Evolutionary conservation across 2,888 invertebrate genomes (phyloP), one percentile per base, ranked within the genome.

Genomic region (Parascotia fuliginaria): DNA sequence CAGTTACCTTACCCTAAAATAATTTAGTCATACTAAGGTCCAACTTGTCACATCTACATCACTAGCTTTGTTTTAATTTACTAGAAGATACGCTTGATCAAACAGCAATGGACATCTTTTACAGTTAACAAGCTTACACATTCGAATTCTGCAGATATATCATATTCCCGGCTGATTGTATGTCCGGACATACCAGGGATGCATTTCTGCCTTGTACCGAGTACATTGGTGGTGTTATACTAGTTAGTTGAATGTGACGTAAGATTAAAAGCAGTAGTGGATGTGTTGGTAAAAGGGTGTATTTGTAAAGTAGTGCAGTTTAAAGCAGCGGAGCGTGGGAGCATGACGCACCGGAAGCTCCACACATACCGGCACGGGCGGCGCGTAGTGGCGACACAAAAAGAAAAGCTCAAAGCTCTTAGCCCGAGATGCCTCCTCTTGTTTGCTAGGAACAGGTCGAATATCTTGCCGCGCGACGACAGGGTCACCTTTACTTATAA

Each of bases 171-270:
- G 42, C 19, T 40, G 13, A 51, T 39, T 55, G 45, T 49, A 52
- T 27, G 44, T 63, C 68, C 79, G 79, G 79, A 79, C 56, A 73
- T 80, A 29, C 79, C 79, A 70, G 58, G 58, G 43, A 57, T 66
- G 67, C 67, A 64, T 51, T 53, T 57, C 37, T 60, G 27, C 33
- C 22, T 24, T 57, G 61, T 57, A 43, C 16, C 37, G n/a, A 24
- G n/a, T 40, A 36, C 55, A 60, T 47, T 61, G 48, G 54, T 15
- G 55, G 27, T 43, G 33, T n/a, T n/a, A n/a, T n/a, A 7, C 31
- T 53, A 5, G 22, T 9, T 5, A 38, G 9, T 14, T 33, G 29
- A 14, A 24, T 37, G 13, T 24, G n/a, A 15, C 28, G 34, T 29
- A 12, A n/a, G 15, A 32, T 12, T 29, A n/a, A 29, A 48, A 14